A percentile compares a stretch with the other conserved stretches of the same genome.
phyloP scores from a whole-genome alignment of 2,113 vertebrate species.

The Odocoileus virginianus region DNA sequence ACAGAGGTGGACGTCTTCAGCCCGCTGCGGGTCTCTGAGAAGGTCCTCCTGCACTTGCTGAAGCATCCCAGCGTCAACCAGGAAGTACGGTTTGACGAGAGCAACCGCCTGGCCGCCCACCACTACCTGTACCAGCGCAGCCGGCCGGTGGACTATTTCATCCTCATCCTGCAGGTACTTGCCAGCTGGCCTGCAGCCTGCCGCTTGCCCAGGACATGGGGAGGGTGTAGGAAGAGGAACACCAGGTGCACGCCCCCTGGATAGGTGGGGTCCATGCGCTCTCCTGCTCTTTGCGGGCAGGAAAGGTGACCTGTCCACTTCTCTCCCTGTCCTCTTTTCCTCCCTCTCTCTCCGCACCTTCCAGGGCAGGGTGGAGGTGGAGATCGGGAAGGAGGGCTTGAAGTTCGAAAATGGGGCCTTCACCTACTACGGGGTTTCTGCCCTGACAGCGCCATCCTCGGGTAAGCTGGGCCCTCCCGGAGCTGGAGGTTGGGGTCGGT shows the following conservation, averaged over 20 bases:
- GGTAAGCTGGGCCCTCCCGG: slow-evolving; percentile 76
- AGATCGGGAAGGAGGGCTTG: slow-evolving; percentile 93
- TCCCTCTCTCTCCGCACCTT: neutral
- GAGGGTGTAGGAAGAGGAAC: neutral
- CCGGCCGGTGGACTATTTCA: slow-evolving; percentile 92
- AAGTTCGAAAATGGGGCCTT: slow-evolving; percentile 95
- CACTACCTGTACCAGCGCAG: slow-evolving; percentile 93
- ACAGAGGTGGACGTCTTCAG: slow-evolving; percentile 92
- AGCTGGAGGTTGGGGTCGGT: neutral
- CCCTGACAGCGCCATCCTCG: slow-evolving; percentile 87
- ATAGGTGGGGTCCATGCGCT: neutral
- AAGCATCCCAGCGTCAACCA: slow-evolving; percentile 93
- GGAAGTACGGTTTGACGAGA: slow-evolving; percentile 89
- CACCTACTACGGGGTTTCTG: slow-evolving; percentile 92
- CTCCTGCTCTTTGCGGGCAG: neutral
- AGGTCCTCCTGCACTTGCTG: slow-evolving; percentile 90
- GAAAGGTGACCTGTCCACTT: neutral
- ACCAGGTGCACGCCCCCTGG: neutral
- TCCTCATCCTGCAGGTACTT: slow-evolving; percentile 91
- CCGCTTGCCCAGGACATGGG: neutral
- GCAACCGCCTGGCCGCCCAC: slow-evolving; percentile 83
- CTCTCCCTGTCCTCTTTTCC: neutral
- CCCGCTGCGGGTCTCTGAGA: slow-evolving; percentile 87
- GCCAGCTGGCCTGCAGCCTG: neutral
- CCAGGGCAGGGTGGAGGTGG: slow-evolving; percentile 93